These are phyloP conservation scores for Perdita meconis DNA, from an alignment of 2,888 invertebrate species.

Conservation along the genomic window DNA sequence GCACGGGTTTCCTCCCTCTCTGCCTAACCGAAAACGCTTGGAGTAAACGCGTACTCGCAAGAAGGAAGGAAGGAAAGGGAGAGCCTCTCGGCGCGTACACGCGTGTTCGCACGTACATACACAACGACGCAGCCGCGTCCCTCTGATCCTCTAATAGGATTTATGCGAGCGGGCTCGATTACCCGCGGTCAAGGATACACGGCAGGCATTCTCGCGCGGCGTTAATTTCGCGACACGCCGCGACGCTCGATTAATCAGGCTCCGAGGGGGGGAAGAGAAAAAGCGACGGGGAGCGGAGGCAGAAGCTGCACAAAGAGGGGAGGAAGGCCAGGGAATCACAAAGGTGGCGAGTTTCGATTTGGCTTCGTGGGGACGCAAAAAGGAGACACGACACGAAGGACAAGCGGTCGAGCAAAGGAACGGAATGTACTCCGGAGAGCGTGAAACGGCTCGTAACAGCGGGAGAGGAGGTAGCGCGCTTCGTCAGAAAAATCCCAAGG, in stretches of 20 bases:
- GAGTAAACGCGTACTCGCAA: too few species aligned
- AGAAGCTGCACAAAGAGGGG: neutral
- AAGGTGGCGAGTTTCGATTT: constrained; percentile 38
- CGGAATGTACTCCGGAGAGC: constrained; percentile 44
- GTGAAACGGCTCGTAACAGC: constrained; percentile 43
- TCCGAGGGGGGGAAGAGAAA: constrained; percentile 8
- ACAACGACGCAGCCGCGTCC: constrained; percentile 67
- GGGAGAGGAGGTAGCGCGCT: neutral
- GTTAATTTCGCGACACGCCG: constrained; percentile 72
- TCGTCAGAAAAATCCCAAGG: constrained; percentile 38
- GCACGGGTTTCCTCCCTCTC: constrained; percentile 41
- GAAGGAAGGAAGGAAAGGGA: neutral
- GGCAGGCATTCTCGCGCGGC: constrained; percentile 71
- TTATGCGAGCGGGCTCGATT: constrained; percentile 83
- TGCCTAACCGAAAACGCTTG: neutral
- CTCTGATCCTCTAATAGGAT: constrained; percentile 84
- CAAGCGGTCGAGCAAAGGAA: constrained; percentile 42
- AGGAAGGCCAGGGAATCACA: neutral
- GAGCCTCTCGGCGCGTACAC: constrained; percentile 27
- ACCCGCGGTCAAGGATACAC: constrained; percentile 80
- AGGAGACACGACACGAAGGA: constrained; percentile 29
- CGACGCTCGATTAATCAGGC: constrained; percentile 46
- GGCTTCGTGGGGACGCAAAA: constrained; percentile 6
- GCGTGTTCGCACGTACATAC: constrained; percentile 66
- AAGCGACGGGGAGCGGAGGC: neutral